Conservation (phyloP, 2,888 invertebrate species). For the Drosophila austrosaltans region DNA sequence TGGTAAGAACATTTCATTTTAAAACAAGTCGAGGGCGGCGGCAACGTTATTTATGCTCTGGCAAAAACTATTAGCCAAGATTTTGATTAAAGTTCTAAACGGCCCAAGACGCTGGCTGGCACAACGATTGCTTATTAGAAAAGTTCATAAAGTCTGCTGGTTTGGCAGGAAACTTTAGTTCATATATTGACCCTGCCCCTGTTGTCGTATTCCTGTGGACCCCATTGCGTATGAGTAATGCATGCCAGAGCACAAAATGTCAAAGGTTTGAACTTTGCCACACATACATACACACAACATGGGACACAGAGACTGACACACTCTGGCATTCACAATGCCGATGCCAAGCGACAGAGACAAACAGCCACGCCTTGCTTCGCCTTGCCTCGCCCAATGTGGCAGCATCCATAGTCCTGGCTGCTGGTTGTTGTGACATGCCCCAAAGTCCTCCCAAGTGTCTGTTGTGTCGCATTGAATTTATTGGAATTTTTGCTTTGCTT, state of each 20-base stretch:
- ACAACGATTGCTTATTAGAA: slow-evolving; percentile 51
- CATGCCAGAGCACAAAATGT: slow-evolving; percentile 69
- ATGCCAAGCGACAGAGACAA: slow-evolving; percentile 60
- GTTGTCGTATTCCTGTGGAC: slow-evolving; percentile 15
- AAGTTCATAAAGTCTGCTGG: slow-evolving; percentile 58
- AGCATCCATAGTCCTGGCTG: slow-evolving; percentile 28
- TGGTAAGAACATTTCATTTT: slow-evolving; percentile 36
- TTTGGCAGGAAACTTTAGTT: slow-evolving; percentile 59
- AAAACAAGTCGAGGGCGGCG: slow-evolving; percentile 26
- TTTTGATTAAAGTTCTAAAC: slow-evolving; percentile 76
- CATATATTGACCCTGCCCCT: slow-evolving; percentile 42
- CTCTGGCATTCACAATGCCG: slow-evolving; percentile 21
- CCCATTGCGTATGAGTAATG: slow-evolving; percentile 76
- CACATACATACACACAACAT: slow-evolving; percentile 50
- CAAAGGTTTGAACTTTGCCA: slow-evolving; percentile 77
- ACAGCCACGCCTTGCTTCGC: slow-evolving; percentile 54
- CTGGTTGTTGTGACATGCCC: slow-evolving; percentile 68
- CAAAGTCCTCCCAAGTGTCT: slow-evolving; percentile 77
- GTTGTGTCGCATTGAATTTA: slow-evolving; percentile 79
- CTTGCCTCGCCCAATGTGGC: slow-evolving; percentile 16
- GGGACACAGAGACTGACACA: slow-evolving; percentile 5
- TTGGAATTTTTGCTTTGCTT: slow-evolving; percentile 75
- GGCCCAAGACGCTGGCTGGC: slow-evolving; percentile 19
- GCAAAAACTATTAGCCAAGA: slow-evolving; percentile 72
- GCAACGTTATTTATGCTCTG: slow-evolving; percentile 66